Evolutionary conservation across 2,113 vertebrate genomes (phyloP).

Genomic region (Lepisosteus oculatus): DNA sequence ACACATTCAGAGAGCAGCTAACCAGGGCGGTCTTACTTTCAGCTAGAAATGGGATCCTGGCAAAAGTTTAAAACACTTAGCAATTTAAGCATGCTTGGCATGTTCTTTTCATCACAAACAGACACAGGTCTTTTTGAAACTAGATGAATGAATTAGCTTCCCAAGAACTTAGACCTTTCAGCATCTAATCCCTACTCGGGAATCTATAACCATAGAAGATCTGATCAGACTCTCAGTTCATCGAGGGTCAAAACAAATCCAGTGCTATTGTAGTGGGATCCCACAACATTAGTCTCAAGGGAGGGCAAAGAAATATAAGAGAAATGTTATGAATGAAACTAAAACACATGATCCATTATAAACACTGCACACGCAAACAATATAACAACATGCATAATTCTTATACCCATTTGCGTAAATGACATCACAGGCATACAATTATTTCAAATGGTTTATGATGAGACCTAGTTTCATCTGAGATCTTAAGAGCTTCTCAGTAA

Average conservation of each 20-base stretch:
- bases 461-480: too few species aligned
- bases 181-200: neutral
- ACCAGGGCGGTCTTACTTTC: conserved; percentile 24
- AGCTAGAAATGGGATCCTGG: conserved; percentile 4
- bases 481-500: too few species aligned
- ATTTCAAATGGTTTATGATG: too few species aligned
- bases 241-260: neutral
- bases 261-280: neutral
- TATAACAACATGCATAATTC: too few species aligned
- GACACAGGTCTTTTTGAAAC: neutral
- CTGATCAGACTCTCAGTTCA: too few species aligned
- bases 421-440: too few species aligned
- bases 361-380: too few species aligned
- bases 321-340: too few species aligned
- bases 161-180: neutral
- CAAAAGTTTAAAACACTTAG: neutral
- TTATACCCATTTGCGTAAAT: too few species aligned
- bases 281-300: neutral
- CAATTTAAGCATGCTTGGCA: neutral
- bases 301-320: too few species aligned
- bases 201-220: neutral
- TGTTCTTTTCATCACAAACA: neutral
- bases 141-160: neutral
- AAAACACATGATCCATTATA: too few species aligned
- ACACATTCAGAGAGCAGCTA: conserved; percentile 13